Evolutionary conservation across 2,797 vertebrate species (phyloP).

Genomic region (Argya squamiceps): DNA sequence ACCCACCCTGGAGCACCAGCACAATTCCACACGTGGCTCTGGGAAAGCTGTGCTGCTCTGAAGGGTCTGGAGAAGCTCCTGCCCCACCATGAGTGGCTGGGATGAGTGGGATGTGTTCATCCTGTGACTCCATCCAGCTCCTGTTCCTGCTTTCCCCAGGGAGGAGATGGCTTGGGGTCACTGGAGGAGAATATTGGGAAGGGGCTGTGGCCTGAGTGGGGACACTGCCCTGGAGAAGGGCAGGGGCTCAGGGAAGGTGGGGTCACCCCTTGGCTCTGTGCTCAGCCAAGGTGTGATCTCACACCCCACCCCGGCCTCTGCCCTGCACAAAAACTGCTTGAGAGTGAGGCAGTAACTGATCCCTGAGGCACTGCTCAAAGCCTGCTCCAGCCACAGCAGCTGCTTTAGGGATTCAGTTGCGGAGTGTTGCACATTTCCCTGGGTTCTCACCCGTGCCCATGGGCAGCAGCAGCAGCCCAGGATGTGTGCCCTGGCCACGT

Average conservation of each 20-base stretch:
- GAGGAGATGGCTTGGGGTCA: background rate
- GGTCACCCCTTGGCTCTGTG: background rate
- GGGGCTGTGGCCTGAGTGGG: background rate
- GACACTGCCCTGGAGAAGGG: background rate
- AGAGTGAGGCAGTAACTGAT: accelerated
- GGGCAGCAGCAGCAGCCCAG: background rate
- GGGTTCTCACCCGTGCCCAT: background rate
- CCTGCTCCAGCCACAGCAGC: accelerated
- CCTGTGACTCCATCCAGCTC: background rate
- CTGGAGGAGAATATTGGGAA: background rate
- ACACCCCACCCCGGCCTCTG: accelerated
- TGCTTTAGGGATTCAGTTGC: accelerated
- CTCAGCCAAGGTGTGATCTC: background rate
- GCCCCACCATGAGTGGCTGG: accelerated
- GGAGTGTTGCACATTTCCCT: accelerated
- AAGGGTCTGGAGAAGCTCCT: background rate
- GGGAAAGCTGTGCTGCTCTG: background rate
- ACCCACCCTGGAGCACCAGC: accelerated
- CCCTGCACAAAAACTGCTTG: accelerated
- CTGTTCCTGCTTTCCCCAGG: background rate
- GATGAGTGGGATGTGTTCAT: background rate
- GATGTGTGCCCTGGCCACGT: background rate
- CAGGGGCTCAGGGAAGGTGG: background rate
- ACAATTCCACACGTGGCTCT: accelerated
- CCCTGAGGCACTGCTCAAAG: background rate